phyloP scores from a whole-genome alignment of 1,140 invertebrate species.

The Arctopsyche grandis region DNA sequence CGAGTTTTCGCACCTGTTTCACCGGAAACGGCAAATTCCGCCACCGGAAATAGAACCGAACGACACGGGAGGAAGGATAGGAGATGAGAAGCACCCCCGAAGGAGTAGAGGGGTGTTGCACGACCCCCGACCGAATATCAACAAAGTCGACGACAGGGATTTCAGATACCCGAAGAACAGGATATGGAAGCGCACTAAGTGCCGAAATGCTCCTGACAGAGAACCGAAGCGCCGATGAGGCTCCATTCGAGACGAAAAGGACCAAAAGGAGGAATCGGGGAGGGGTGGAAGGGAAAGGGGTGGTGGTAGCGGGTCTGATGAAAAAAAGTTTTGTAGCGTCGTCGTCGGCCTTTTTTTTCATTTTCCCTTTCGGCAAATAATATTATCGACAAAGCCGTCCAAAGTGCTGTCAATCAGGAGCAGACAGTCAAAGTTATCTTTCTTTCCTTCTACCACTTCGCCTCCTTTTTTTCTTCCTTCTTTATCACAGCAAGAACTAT shows the following conservation, averaged over 20 bases:
- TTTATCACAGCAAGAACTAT: not conserved
- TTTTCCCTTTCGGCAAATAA: slow-evolving; percentile 34
- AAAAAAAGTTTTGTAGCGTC: slow-evolving; percentile 11
- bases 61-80: slow-evolving; percentile 45
- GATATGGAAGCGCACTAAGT: slow-evolving; percentile 31
- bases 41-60: slow-evolving; percentile 50
- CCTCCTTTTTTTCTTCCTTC: not conserved
- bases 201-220: slow-evolving; percentile 30
- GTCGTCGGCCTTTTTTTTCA: slow-evolving; percentile 14
- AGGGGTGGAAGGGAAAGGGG: no score
- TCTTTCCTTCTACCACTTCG: not conserved
- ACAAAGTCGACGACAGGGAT: slow-evolving; percentile 35
- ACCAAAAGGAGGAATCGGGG: no score
- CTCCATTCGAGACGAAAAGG: no score
- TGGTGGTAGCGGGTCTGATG: not conserved
- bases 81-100: not conserved
- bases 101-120: not conserved
- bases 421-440: slow-evolving; percentile 35
- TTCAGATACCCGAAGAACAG: slow-evolving; percentile 27
- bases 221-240: not conserved
- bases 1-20: slow-evolving; percentile 46
- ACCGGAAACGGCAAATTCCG: slow-evolving; percentile 51
- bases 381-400: slow-evolving; percentile 21
- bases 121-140: not conserved
- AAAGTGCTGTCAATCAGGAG: slow-evolving; percentile 38